Evolutionary conservation across 2,888 invertebrate genomes (phyloP), one percentile per base, ranked within the genome.

Genomic region (Ochropleura leucogaster): DNA sequence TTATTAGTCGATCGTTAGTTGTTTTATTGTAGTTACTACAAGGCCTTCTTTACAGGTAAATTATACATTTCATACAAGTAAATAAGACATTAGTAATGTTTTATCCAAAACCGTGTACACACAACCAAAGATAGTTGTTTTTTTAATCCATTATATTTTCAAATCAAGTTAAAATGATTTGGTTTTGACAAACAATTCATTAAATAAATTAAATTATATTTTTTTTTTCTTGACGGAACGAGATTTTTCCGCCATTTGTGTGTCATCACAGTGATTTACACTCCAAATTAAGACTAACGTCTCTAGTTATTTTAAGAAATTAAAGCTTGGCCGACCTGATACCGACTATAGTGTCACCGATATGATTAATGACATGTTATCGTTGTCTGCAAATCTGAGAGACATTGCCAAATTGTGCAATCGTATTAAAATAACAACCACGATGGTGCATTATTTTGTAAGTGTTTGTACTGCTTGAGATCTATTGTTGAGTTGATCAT

Each of bases 271-370:
- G 10, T 18, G 10, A 68, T 62, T 49, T 49, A 47, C 14, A 18
- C n/a, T 18, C 51, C 44, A 51, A 14, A 67, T 64, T 30, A 49
- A 46, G 42, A 46, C 59, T 55, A 20, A 47, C 20, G 9, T 46
- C 60, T 14, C 49, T 46, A 68, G 7, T 44, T 71, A 73, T 72
- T 71, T 57, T 65, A 71, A 74, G 67, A 65, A 59, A 59, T 42
- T 40, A 51, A 62, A 49, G 57, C 79, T 53, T 75, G 63, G 20
- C 67, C 53, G 60, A 68, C 72, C 66, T 20, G 46, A 66, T 59
- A 49, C 63, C 74, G 68, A 87, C 87, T 77, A 86, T 40, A 42
- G 74, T 86, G 87, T 84, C 87, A 83, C 64, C 82, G 76, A 84
- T 79, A 91, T 89, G 70, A 82, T 78, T 59, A 66, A 73, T 68